Conservation (phyloP, 2,797 vertebrate species). For the Mus caroli region DNA sequence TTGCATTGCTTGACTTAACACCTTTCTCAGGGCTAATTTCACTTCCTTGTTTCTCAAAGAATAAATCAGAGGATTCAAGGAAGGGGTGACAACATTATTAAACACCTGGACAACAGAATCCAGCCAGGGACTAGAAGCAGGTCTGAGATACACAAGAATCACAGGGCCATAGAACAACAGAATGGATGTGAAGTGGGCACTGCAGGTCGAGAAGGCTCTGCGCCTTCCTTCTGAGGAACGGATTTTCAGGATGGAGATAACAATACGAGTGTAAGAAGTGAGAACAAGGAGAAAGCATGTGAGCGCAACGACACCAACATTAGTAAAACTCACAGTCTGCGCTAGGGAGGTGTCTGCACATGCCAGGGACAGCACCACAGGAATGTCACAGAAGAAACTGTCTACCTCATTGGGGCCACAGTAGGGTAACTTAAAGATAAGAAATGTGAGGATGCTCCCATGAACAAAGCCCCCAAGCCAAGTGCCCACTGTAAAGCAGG, state of each 20-base stretch:
- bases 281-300: constrained; percentile 59
- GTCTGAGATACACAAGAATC: constrained; percentile 75
- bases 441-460: constrained; percentile 57
- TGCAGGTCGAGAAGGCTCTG: constrained; percentile 78
- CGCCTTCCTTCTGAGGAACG: constrained; percentile 51
- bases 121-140: constrained; percentile 68
- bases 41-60: constrained; percentile 75
- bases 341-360: constrained; percentile 72
- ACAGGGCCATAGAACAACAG: constrained; percentile 75
- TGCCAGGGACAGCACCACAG: constrained; percentile 59
- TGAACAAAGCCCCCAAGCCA: constrained; percentile 66
- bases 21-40: constrained; percentile 63
- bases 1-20: background rate
- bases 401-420: constrained; percentile 65
- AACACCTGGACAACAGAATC: constrained; percentile 73
- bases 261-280: constrained; percentile 57
- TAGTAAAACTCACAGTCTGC: constrained; percentile 72
- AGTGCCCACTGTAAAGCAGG: constrained; percentile 36
- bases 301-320: constrained; percentile 41
- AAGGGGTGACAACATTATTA: constrained; percentile 70
- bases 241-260: constrained; percentile 75
- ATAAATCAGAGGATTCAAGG: constrained; percentile 75
- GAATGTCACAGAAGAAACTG: constrained; percentile 76
- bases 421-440: constrained; percentile 66
- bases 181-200: constrained; percentile 76